Evolutionary conservation across 2,797 vertebrate genomes (phyloP), one percentile per base, ranked within the genome.

Genomic region (Ceyx erithaca): DNA sequence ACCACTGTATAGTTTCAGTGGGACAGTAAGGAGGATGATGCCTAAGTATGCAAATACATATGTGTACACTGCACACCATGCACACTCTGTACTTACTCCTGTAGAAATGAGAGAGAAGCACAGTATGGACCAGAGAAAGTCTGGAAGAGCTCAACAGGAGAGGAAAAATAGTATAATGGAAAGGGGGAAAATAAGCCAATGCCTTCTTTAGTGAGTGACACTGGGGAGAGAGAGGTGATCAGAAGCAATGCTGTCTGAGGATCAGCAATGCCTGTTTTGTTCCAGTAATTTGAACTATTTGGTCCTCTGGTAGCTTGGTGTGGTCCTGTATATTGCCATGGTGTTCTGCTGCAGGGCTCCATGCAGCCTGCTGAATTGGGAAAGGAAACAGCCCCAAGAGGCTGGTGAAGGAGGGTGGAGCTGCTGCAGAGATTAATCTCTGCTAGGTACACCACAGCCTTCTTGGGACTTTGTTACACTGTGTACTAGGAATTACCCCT

Each of bases 401-500:
- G n/a, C 45, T 73, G 72, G n/a, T 49, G 63, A 80, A 79, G 77
- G 33, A 77, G 67, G 82, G 67, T 91, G 86, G 72, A 92, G 86
- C 86, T 80, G 66, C 68, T 75, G 52, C 37, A 8, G 49, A 63
- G 54, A 77, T 77, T 23, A 46, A 52, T 58, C 64, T 87, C 59
- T 78, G 66, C 58, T 73, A 88, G 59, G 94, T 84, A 90, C 61
- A 54, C 77, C 75, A 54, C 77, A 83, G 80, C 73, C 77, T 87
- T 75, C 81, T 77, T 5, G 0, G 55, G 69, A 78, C 54, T 69
- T 83, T 22, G 63, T 95, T 89, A 87, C 70, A 26, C 63, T 45
- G 25, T 91, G 91, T 86, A 30, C 87, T 81, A 68, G 69, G 73
- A 95, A 79, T 93, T 94, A 80, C 85, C 73, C 40, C 82, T 94